phyloP scores from a whole-genome alignment of 2,797 vertebrate genomes.

The Cynopterus sphinx region DNA sequence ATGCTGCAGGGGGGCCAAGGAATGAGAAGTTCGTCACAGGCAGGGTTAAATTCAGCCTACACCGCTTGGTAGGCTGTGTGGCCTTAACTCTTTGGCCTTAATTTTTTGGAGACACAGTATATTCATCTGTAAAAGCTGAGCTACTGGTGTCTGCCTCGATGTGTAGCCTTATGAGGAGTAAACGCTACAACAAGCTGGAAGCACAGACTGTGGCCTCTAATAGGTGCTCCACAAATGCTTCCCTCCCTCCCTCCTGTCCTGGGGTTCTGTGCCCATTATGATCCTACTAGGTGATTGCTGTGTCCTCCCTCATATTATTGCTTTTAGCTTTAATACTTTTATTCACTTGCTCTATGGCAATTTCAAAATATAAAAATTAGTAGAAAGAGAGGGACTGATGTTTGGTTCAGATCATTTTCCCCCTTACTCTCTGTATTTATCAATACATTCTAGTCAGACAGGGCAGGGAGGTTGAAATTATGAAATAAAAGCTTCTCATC shows the following conservation, averaged over 20 bases:
- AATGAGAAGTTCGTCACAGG: neutral
- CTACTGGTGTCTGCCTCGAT: rapidly evolving
- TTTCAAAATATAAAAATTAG: neutral
- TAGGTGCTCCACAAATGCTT: neutral
- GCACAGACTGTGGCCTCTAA: too few relatives aligned
- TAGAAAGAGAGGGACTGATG: neutral
- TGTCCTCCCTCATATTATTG: too few relatives aligned
- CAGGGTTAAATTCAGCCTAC: neutral
- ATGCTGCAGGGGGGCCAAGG: neutral
- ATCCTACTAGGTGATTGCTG: neutral
- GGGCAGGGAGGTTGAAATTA: neutral
- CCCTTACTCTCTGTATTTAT: neutral
- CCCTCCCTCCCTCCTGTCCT: neutral
- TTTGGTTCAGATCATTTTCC: neutral
- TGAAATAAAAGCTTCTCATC: neutral
- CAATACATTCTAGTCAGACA: neutral
- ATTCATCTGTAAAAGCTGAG: neutral
- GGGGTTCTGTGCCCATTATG: neutral
- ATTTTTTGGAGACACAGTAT: neutral
- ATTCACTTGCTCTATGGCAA: neutral
- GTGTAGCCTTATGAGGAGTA: neutral
- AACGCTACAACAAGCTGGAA: neutral
- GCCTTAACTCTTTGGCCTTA: neutral
- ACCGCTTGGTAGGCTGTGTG: neutral
- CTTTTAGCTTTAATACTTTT: neutral